Evolutionary conservation across 35 echinoderm and acorn worm species (phyloP).

Genomic region (Ophioderma brevispina): DNA sequence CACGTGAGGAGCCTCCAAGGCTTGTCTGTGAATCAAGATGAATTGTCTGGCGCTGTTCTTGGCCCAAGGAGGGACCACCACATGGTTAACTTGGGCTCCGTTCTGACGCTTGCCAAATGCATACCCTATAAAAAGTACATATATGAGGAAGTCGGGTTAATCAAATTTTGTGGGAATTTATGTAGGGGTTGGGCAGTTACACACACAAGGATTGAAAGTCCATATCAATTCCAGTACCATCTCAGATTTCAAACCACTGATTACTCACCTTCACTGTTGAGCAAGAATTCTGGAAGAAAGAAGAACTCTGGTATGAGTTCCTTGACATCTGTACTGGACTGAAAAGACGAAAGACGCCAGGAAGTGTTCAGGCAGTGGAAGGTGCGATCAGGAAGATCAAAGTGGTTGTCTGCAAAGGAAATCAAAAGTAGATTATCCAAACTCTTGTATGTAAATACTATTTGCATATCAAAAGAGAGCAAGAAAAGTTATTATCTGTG

Average conservation of each 20-base stretch:
- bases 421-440: too few species aligned
- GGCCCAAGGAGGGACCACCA: constrained; percentile 81
- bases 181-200: not conserved
- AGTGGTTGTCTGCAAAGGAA: constrained; percentile 83
- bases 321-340: constrained; percentile 96
- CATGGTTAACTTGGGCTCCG: constrained; percentile 69
- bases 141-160: not conserved
- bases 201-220: not conserved
- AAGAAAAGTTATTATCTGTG: too few species aligned
- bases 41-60: constrained; percentile 72
- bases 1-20: constrained; percentile 74
- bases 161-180: not conserved
- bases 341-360: constrained; percentile 88
- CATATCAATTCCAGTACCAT: not conserved
- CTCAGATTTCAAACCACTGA: too few species aligned
- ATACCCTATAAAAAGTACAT: constrained; percentile 54
- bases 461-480: too few species aligned
- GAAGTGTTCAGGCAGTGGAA: constrained; percentile 92
- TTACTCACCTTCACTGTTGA: constrained; percentile 94
- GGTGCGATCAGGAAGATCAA: constrained; percentile 97
- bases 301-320: constrained; percentile 99
- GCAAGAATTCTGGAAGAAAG: constrained; percentile 93
- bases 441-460: too few species aligned
- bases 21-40: constrained; percentile 83
- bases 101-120: constrained; percentile 82